Evolutionary conservation across 2,888 invertebrate species (phyloP).

Genomic region (Cheilosia urbana): DNA sequence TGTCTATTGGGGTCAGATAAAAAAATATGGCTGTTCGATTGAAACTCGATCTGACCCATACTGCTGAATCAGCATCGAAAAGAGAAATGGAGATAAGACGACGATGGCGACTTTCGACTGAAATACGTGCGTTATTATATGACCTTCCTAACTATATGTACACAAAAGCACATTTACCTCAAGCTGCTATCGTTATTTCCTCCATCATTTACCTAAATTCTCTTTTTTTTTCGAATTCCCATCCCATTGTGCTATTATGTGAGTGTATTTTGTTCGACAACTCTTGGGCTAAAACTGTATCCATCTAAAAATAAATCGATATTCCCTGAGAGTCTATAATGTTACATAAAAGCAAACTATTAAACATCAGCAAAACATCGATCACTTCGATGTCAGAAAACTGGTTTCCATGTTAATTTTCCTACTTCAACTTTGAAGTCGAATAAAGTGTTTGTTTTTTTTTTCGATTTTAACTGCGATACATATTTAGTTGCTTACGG

Average conservation of each 20-base stretch:
- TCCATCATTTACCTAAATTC: not conserved
- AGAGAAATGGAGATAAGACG: too few species aligned
- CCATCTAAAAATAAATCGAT: conserved; percentile 11
- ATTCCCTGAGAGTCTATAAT: conserved; percentile 22
- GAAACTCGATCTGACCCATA: too few species aligned
- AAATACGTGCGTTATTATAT: too few species aligned
- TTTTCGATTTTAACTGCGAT: conserved; percentile 34
- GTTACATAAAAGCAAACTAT: conserved; percentile 50
- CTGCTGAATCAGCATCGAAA: too few species aligned
- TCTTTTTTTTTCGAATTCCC: not conserved
- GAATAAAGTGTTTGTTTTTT: not conserved
- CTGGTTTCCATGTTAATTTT: conserved; percentile 49
- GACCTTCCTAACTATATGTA: too few species aligned
- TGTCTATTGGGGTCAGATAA: too few species aligned
- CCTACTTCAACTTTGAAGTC: conserved; percentile 16
- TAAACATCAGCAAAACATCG: conserved; percentile 53
- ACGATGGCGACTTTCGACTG: too few species aligned
- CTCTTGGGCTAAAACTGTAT: not conserved
- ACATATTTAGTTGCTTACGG: conserved; percentile 5
- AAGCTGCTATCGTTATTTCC: too few species aligned
- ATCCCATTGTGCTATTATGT: not conserved
- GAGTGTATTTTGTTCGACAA: not conserved
- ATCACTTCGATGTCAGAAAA: conserved; percentile 35
- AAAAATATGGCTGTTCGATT: too few species aligned
- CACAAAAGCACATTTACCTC: too few species aligned